These are phyloP conservation scores for Drosophila persimilis DNA, from an alignment of 1,140 invertebrate genomes.

Conservation along the genomic window DNA sequence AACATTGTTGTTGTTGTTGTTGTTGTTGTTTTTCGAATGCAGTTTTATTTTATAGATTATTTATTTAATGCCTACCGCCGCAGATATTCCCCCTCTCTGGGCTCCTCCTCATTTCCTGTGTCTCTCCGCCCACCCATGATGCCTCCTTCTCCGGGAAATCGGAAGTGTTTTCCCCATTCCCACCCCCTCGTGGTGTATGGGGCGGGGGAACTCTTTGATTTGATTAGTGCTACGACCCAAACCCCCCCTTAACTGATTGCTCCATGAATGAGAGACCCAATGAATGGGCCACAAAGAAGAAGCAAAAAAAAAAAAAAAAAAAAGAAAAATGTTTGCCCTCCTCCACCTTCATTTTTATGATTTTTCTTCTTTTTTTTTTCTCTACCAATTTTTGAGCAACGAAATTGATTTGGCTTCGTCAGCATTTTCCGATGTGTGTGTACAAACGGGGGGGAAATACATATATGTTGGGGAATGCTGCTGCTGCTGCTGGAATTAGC, in stretches of 20 bases:
- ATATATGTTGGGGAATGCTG: neutral
- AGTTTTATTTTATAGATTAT: slow-evolving; percentile 23
- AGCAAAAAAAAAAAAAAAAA: neutral
- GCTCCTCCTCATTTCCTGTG: slow-evolving; percentile 43
- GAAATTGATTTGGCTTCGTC: slow-evolving; percentile 66
- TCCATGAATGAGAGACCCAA: slow-evolving; percentile 64
- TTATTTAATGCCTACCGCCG: slow-evolving; percentile 3
- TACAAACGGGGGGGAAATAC: slow-evolving; percentile 5
- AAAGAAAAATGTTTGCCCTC: slow-evolving; percentile 3
- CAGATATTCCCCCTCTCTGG: slow-evolving; percentile 5
- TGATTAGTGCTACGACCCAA: slow-evolving; percentile 55
- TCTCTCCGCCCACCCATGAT: slow-evolving; percentile 10
- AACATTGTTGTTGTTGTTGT: too few species aligned
- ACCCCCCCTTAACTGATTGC: slow-evolving; percentile 54
- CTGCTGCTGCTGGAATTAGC: slow-evolving; percentile 51
- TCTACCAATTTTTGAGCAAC: slow-evolving; percentile 42
- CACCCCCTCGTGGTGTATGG: neutral
- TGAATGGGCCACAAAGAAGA: slow-evolving; percentile 59
- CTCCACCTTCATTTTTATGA: slow-evolving; percentile 4
- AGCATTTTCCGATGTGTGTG: slow-evolving; percentile 20
- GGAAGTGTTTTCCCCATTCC: slow-evolving; percentile 44
- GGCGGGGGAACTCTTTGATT: slow-evolving; percentile 64
- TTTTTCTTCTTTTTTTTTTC: slow-evolving; percentile 5
- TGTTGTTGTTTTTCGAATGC: neutral
- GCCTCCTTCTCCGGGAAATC: slow-evolving; percentile 8